Conservation (phyloP, 2,888 invertebrate species). For the Crioceris asparagi region DNA sequence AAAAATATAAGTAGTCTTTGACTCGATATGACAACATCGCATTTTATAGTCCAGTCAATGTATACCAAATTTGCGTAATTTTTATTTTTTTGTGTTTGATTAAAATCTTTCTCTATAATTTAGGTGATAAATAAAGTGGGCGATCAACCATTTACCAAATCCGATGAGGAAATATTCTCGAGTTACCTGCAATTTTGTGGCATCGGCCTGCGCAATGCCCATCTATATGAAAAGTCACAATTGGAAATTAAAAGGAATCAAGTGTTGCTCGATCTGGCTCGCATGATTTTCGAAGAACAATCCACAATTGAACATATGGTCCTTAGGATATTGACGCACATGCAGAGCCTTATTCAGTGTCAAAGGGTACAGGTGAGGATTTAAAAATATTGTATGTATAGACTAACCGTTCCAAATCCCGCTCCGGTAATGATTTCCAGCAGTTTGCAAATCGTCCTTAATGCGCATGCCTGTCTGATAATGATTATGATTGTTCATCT, state of each 20-base stretch:
- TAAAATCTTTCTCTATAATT: no score
- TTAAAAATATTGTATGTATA: background rate
- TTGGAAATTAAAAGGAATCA: slow-evolving; percentile 92
- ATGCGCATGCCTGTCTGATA: no score
- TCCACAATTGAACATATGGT: slow-evolving; percentile 94
- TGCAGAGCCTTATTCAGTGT: slow-evolving; percentile 88
- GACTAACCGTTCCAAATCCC: no score
- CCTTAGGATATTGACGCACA: slow-evolving; percentile 84
- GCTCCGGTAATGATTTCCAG: no score
- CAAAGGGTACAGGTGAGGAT: slow-evolving; percentile 80
- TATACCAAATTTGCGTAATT: no score
- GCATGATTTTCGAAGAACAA: slow-evolving; percentile 95
- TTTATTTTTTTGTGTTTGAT: no score
- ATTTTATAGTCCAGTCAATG: no score
- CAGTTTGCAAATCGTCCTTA: no score
- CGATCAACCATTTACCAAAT: slow-evolving; percentile 70
- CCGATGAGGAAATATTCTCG: slow-evolving; percentile 84
- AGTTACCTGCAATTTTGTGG: slow-evolving; percentile 95
- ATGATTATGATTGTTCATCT: no score
- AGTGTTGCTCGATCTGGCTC: slow-evolving; percentile 84
- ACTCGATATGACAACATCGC: background rate
- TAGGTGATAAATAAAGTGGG: slow-evolving; percentile 85
- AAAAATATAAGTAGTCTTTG: background rate
- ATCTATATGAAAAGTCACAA: slow-evolving; percentile 89
- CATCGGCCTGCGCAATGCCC: slow-evolving; percentile 91